Base-by-base conservation (phyloP, 2,797 vertebrate genomes). In the Craterocephalus amniculus region DNA sequence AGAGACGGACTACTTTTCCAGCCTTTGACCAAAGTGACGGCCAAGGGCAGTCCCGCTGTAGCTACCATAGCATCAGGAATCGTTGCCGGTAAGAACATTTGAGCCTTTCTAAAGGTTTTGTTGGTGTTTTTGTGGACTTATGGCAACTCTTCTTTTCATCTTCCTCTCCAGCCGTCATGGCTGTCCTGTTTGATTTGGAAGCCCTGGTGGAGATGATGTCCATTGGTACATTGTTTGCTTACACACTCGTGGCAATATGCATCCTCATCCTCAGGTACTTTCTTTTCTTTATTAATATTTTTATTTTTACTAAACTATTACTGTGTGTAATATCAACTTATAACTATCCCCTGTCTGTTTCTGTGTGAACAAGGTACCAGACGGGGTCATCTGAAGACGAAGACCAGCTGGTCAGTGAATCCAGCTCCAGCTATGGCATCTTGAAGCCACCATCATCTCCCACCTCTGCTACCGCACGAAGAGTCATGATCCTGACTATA, bases 131-230 rank as follows among this genome's bases (percentile, higher is more conserved):
- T 48, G 32, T 36, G 24, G 10, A n/a, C 45, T 62, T 31, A 2
- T 55, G 38, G 4, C 79, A 72, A 83, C 31, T 48, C 24, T 24
- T 29, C 14, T 5, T 55, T 61, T 8, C 7, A 12, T 63, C 8
- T 77, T 55, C 67, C 8, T 52, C 22, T 76, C 61, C 7, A 97
- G 96, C 95, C 65, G 80, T 96, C 72, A 95, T 97, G 95, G 93
- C 95, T 40, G 80, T 97, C 74, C 86, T 97, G 58, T 96, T 97
- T 4, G 92, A 97, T 79, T 87, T 97, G 92, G 95, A 95, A 45
- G 93, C 94, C 10, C 83, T 97, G 79, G 94, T 97, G 75, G 95
- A 96, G 56, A 92, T 95, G 88, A 96, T 97, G 95, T 97, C 95
- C 64, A 95, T 96, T 0, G 93, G 95, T 63, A 97, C 95, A 0